Conservation (phyloP, 2,113 vertebrate genomes). For the Macquaria ambigua region DNA sequence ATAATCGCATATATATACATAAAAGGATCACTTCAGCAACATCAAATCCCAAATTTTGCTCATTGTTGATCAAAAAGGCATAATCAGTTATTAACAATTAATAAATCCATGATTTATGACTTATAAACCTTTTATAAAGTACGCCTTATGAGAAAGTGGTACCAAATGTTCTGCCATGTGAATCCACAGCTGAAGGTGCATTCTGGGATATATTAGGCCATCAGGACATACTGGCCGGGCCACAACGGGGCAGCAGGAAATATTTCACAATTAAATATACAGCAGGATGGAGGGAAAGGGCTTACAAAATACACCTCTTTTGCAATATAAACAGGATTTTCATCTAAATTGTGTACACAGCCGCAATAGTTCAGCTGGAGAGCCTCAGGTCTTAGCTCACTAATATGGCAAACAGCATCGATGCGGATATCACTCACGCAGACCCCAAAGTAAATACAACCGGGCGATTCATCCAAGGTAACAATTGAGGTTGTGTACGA, state of each 20-base stretch:
- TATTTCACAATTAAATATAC: conserved; percentile 82
- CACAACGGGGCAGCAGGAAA: conserved; percentile 56
- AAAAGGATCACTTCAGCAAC: neutral
- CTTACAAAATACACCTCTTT: conserved; percentile 84
- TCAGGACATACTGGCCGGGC: conserved; percentile 61
- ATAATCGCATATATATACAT: too few relatives aligned
- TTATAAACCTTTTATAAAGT: neutral
- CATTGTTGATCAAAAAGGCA: neutral
- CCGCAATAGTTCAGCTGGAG: conserved; percentile 79
- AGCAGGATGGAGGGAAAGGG: conserved; percentile 42
- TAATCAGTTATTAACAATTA: neutral
- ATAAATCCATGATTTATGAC: neutral
- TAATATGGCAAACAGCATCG: conserved; percentile 76
- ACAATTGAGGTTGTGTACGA: conserved; percentile 83
- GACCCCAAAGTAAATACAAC: conserved; percentile 80
- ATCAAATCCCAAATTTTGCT: neutral
- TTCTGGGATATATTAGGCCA: conserved; percentile 43
- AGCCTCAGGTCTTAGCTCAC: conserved; percentile 77
- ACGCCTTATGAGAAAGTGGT: neutral
- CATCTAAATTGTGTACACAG: conserved; percentile 81
- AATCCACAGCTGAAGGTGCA: conserved; percentile 47
- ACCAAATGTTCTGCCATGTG: neutral
- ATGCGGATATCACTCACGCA: conserved; percentile 76
- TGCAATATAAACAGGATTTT: conserved; percentile 84
- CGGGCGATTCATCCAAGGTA: conserved; percentile 79